phyloP scores from a whole-genome alignment of 2,797 vertebrate genomes.

The Coilia nasus region DNA sequence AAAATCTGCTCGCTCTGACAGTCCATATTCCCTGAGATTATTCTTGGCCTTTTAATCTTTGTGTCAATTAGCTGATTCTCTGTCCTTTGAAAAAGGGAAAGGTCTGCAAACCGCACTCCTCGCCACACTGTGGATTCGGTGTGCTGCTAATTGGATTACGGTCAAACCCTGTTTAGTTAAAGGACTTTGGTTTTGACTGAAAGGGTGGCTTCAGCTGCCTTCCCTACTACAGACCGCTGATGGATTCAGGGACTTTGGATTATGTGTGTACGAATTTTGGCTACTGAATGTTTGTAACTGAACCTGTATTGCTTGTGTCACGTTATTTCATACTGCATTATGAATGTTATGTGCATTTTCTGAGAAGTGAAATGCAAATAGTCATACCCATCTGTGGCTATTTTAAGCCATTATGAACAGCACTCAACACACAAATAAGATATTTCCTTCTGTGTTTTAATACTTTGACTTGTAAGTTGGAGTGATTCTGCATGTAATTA shows the following conservation, averaged over 20 bases:
- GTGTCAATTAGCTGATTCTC: slow-evolving; percentile 33
- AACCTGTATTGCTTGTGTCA: background rate
- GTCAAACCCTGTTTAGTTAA: slow-evolving; percentile 28
- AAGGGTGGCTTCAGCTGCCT: background rate
- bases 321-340: background rate
- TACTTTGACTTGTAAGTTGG: background rate
- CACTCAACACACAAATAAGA: background rate
- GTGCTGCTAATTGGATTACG: slow-evolving; percentile 7
- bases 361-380: background rate
- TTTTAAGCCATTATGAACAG: background rate
- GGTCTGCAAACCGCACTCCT: background rate
- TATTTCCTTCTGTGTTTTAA: background rate
- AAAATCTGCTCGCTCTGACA: background rate
- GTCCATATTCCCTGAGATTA: slow-evolving; percentile 19
- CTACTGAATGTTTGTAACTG: background rate
- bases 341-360: background rate
- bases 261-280: background rate
- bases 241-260: background rate
- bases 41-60: slow-evolving; percentile 16
- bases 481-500: background rate
- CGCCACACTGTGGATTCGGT: slow-evolving; percentile 15
- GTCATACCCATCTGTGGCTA: background rate
- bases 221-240: background rate
- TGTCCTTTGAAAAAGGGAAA: background rate
- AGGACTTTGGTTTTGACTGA: background rate